phyloP scores from a whole-genome alignment of 2,797 vertebrate genomes.

The Smutsia gigantea region DNA sequence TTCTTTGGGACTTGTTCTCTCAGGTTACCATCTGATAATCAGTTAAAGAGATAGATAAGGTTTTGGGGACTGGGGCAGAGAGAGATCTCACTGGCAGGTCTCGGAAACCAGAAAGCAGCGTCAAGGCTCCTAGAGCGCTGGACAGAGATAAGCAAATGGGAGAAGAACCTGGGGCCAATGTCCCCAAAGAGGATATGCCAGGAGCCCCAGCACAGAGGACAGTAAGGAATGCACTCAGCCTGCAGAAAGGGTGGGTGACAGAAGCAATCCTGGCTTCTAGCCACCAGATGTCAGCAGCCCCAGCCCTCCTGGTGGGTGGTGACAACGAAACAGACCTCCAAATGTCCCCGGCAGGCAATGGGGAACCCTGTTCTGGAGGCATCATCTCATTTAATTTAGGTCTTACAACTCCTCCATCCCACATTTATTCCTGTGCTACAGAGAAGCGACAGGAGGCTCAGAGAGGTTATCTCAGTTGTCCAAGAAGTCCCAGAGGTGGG shows the following conservation, averaged over 20 bases:
- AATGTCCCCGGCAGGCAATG: not conserved
- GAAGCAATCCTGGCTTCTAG: not conserved
- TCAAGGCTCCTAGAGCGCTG: not conserved
- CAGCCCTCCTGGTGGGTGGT: not conserved
- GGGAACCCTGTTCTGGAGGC: not conserved
- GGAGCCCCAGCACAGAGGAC: not conserved
- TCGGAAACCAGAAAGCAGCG: not conserved
- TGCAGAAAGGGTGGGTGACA: not conserved
- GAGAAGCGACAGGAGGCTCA: not conserved
- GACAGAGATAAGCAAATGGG: not conserved
- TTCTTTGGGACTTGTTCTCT: not conserved
- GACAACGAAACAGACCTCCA: not conserved
- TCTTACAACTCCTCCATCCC: not conserved
- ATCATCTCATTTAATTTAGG: not conserved
- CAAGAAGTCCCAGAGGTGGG: not conserved
- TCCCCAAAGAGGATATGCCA: not conserved
- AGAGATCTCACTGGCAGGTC: not conserved
- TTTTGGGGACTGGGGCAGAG: not conserved
- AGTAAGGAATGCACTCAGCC: not conserved
- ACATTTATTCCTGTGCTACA: not conserved
- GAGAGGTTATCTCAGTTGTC: not conserved
- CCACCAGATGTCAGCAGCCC: not conserved
- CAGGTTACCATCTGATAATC: not conserved
- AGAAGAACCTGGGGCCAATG: not conserved
- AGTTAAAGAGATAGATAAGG: not conserved